Percentiles rank a stretch among this genome's conserved stretches.
Conservation (phyloP, 2,797 vertebrate genomes). For the Megalops cyprinoides region DNA sequence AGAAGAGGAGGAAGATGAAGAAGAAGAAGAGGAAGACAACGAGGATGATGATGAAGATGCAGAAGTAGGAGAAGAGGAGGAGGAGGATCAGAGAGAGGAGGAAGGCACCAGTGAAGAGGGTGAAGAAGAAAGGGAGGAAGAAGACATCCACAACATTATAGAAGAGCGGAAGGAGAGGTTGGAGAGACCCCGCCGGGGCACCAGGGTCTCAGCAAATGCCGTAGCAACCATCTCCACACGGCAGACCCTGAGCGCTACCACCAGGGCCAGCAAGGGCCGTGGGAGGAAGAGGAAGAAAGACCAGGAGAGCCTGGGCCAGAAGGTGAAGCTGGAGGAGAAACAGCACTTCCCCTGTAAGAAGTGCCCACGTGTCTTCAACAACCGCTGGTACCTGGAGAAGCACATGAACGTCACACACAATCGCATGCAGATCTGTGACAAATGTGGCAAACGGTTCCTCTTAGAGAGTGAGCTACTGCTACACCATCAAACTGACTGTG, state of each 20-base stretch:
- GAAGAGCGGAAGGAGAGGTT: conserved; percentile 58
- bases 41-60: conserved; percentile 60
- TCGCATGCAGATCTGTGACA: conserved; percentile 96
- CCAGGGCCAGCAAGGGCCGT: conserved; percentile 66
- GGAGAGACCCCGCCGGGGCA: conserved; percentile 66
- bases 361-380: conserved; percentile 95
- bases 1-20: conserved; percentile 72
- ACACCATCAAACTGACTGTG: conserved; percentile 96
- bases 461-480: conserved; percentile 93
- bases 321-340: conserved; percentile 94
- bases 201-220: conserved; percentile 61
- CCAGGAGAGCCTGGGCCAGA: conserved; percentile 78
- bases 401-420: conserved; percentile 98
- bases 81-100: conserved; percentile 65
- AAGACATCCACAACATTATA: conserved; percentile 72
- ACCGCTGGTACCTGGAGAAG: conserved; percentile 98
- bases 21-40: conserved; percentile 67
- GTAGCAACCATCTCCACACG: conserved; percentile 65
- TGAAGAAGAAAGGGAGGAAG: conserved; percentile 67
- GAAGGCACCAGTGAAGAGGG: conserved; percentile 59
- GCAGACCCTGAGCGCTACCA: conserved; percentile 61
- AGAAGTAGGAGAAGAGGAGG: conserved; percentile 59
- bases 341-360: conserved; percentile 94
- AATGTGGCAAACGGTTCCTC: conserved; percentile 94
- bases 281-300: conserved; percentile 76